A percentile compares a stretch with the other conserved stretches of the same genome.
Evolutionary conservation across 2,797 vertebrate species (phyloP).

Genomic region (Sebastes steindachneri): DNA sequence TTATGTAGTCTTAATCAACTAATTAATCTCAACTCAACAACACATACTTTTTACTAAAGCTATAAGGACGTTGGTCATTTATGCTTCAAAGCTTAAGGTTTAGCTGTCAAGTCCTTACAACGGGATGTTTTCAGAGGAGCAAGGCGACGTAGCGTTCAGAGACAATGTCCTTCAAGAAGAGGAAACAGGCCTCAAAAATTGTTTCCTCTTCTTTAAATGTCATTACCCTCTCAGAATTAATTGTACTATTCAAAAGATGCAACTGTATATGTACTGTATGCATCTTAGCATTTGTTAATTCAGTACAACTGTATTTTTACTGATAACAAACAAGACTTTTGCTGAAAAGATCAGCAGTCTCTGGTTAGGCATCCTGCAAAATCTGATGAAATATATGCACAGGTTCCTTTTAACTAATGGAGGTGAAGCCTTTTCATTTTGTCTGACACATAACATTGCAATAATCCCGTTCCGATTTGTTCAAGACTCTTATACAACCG

Average conservation of each 20-base stretch:
- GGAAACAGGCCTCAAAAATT: not conserved
- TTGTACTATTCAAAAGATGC: not conserved
- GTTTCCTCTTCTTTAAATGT: not conserved
- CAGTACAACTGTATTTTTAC: not conserved
- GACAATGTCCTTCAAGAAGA: conserved; percentile 6
- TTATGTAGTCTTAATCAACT: not conserved
- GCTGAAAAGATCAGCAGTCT: not conserved
- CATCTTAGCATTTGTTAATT: not conserved
- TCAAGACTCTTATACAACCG: not conserved
- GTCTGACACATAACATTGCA: not conserved
- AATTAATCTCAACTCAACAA: fast-evolving
- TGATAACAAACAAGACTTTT: not conserved
- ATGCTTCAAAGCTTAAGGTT: not conserved
- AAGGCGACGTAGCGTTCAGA: not conserved
- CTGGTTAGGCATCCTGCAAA: too few relatives aligned
- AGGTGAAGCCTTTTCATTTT: not conserved
- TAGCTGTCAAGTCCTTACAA: not conserved
- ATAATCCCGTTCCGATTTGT: not conserved
- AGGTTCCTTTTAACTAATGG: not conserved
- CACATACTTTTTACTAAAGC: not conserved
- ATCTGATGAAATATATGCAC: not conserved
- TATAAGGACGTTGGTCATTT: not conserved
- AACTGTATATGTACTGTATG: not conserved
- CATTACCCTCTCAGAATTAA: not conserved
- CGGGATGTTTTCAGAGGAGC: conserved; percentile 33